Percentiles rank a stretch among this genome's conserved stretches.
Evolutionary conservation across 2,113 vertebrate genomes (phyloP).

Genomic region (Chionomys nivalis): DNA sequence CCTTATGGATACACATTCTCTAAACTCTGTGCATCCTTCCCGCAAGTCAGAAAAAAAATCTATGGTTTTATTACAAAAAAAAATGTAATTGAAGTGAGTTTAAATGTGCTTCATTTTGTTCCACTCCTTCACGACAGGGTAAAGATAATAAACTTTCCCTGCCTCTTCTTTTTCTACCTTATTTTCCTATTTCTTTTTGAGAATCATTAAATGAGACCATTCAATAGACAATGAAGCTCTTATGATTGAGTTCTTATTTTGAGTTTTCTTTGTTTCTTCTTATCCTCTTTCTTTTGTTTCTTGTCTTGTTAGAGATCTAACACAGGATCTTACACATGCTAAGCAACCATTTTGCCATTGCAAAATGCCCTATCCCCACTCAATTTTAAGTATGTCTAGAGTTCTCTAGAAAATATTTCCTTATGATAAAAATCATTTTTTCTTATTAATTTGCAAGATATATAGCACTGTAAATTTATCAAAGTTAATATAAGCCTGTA

Average conservation of each 20-base stretch:
- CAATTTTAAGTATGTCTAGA: slow-evolving; percentile 34
- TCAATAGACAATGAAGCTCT: background rate
- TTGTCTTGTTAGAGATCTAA: background rate
- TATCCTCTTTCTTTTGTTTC: background rate
- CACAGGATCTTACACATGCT: background rate
- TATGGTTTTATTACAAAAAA: background rate
- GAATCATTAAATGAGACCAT: slow-evolving; percentile 49
- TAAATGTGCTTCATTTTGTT: slow-evolving; percentile 35
- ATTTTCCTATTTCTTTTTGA: background rate
- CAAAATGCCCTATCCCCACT: background rate
- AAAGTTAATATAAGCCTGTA: slow-evolving; percentile 41
- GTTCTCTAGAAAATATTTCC: background rate
- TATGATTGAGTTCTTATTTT: background rate
- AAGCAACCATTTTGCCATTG: background rate
- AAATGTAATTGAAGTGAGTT: background rate
- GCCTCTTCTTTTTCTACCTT: background rate
- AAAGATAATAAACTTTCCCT: background rate
- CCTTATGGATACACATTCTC: background rate
- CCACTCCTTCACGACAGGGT: background rate
- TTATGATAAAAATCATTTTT: background rate
- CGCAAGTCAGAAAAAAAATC: background rate
- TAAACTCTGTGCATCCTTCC: background rate
- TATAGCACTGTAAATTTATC: slow-evolving; percentile 4
- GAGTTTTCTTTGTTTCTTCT: background rate
- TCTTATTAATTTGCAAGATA: slow-evolving; percentile 14